Evolutionary conservation across 2,888 invertebrate genomes (phyloP), one percentile per base, ranked within the genome.

Genomic region (Gerris lacustris): DNA sequence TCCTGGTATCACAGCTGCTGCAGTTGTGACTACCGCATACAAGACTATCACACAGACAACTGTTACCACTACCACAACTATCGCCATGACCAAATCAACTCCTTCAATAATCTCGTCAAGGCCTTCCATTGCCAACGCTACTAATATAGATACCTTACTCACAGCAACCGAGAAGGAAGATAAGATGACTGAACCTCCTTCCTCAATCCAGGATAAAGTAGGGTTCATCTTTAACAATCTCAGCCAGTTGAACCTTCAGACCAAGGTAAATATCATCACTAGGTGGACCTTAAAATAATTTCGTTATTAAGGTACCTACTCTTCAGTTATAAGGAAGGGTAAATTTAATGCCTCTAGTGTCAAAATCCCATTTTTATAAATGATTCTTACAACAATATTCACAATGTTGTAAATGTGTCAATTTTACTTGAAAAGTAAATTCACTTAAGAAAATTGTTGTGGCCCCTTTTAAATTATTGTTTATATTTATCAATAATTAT

Each of bases 201-300:
- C 98, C 81, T 84, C 88, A 2, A 84, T 97, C 47, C 97, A 97
- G 82, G 99, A 99, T 80, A 98, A 98, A 83, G 93, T 97, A 6
- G 96, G 96, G 7, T 99, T 99, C 81, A 96, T 99, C 77, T 99
- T 99, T 82, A 99, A 99, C 82, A 99, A 99, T 81, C 84, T 99
- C 75, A 97, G 97, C 78, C 94, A 96, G 80, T 82, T 96, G 67
- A 99, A 99, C 82, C 84, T 99, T 76, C 88, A 90, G 74, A 89
- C 91, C 68, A 99, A 99, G 82, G 84, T 84, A 73, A 15, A 31
- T 31, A 31, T 31, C 31, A 31, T 31, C 31, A 31, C 4, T 31
- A 31, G 31, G 31, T 31, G 31, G 31, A 31, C 31, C 4, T 31
- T 31, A 72, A 73, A 69, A 67, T 15, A 5, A 31, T 47, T 63